Evolutionary conservation across 2,888 invertebrate genomes (phyloP).

Genomic region (Synergus gifuensis): DNA sequence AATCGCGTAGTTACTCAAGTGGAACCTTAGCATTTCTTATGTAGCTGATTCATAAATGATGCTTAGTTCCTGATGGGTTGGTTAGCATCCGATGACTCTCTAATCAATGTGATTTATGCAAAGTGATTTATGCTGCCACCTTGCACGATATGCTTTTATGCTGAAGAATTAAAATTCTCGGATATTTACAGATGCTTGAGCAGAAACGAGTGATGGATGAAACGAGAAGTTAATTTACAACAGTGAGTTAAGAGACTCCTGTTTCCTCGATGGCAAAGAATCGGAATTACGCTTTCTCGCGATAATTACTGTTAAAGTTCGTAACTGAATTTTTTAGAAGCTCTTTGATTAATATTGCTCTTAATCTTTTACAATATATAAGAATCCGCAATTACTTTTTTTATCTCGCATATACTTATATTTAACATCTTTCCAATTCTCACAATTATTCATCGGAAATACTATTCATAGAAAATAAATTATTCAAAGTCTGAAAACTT

Average conservation of each 20-base stretch:
- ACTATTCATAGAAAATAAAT: background rate
- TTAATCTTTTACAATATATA: background rate
- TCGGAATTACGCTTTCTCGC: background rate
- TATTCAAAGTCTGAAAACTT: background rate
- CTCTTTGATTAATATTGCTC: background rate
- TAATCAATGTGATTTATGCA: background rate
- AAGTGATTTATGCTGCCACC: conserved; percentile 13
- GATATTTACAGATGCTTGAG: background rate
- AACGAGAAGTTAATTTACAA: background rate
- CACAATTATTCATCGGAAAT: background rate
- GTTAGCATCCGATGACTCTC: conserved; percentile 8
- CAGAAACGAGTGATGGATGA: background rate
- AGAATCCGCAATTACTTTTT: background rate
- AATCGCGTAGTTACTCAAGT: background rate
- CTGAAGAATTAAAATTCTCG: background rate
- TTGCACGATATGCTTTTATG: background rate
- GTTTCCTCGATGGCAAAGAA: background rate
- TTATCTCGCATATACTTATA: background rate
- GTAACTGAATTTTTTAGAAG: background rate
- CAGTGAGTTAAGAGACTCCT: background rate
- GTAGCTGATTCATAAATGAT: conserved; percentile 5
- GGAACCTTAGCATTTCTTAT: conserved; percentile 8
- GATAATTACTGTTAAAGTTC: background rate
- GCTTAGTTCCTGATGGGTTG: background rate
- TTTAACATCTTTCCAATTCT: background rate